Base-by-base conservation (phyloP, 2,888 invertebrate species). In the Polyommatus iphigenia region DNA sequence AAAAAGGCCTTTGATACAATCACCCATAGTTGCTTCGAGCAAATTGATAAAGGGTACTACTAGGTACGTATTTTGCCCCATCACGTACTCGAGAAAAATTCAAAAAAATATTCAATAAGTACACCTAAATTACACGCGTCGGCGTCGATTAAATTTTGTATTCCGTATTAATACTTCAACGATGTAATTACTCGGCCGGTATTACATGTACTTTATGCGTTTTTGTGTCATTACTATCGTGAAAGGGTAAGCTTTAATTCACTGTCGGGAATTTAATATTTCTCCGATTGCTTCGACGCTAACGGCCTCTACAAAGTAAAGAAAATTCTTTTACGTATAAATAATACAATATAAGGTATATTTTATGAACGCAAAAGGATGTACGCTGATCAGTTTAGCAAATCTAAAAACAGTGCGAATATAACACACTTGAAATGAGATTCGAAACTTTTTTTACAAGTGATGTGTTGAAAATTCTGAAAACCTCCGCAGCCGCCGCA, bases 61-160 rank as follows among this genome's bases (percentile, higher is more conserved):
- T 24, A 24, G 24, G 24, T 24, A 24, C 24, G 8, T 73, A 50
- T 59, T 32, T 78, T 82, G 81, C 81, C 82, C 79, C 80, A 81
- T 81, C 81, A 81, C 81, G 80, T 81, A 81, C 79, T 67, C 50
- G 78, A 76, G 62, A 72, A 57, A 73, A 72, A 77, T 62, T 50
- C 76, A 76, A 78, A 72, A 54, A 77, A 59, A 77, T 15, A 77
- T 41, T 41, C 67, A 77, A 77, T 71, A 41, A 20, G 62, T 32
- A 46, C 10, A 46, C 10, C 41, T 67, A 77, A 71, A 77, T 67
- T 18, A 71, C 71, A 15, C 29, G 41, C 59, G 24, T 77, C 32
- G 71, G 50, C 32, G 78, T 59, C 73, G 41, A 59, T 78, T 73
- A 46, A 59, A 73, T 62, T 78, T 62, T 75, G 32, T 75, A 75